Evolutionary conservation across 37 sponge, comb jelly and placozoan species (phyloP), one percentile per base, ranked within the genome.

Genomic region (Theonella swinhoei): DNA sequence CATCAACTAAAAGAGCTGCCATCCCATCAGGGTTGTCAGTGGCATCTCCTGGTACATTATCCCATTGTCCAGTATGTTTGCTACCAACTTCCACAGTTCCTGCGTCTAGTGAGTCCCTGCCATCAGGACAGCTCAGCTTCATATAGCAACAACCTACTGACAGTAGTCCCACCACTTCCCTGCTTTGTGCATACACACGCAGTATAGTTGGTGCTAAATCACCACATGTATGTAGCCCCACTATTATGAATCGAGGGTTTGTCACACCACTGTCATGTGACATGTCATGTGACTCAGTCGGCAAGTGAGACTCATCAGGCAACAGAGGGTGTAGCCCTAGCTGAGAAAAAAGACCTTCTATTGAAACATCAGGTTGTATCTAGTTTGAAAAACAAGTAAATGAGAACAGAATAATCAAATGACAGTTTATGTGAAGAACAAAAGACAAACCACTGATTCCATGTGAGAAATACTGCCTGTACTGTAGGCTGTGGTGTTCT

Each of bases 81-180:
- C 60, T 58, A 58, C 17, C 60, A 58, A 11, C 60, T 58, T 58
- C 17, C 11, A 11, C 17, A 20, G 17, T 19, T 9, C 64, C 26
- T n/a, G n/a, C n/a, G n/a, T n/a, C n/a, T n/a, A n/a, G n/a, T n/a
- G n/a, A n/a, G n/a, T n/a, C n/a, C n/a, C n/a, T n/a, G n/a, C n/a
- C n/a, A n/a, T n/a, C n/a, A n/a, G n/a, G n/a, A 29, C 70, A 72
- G 1, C 87, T 87, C 24, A 88, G 61, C 66, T 93, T 93, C 94
- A 93, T 93, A 76, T 93, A 93, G 74, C 95, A 94, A 63, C 95
- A 94, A 26, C 95, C 93, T 5, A 91, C 93, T 31, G 83, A 88
- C 36, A 85, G 88, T 3, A 91, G 31, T 0, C 85, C 93, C 64
- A 54, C 70, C 29, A 91, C 47, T 0, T 42, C 37, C 25, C 78